Evolutionary conservation across 2,888 invertebrate genomes (phyloP).

Genomic region (Carabus problematicus): DNA sequence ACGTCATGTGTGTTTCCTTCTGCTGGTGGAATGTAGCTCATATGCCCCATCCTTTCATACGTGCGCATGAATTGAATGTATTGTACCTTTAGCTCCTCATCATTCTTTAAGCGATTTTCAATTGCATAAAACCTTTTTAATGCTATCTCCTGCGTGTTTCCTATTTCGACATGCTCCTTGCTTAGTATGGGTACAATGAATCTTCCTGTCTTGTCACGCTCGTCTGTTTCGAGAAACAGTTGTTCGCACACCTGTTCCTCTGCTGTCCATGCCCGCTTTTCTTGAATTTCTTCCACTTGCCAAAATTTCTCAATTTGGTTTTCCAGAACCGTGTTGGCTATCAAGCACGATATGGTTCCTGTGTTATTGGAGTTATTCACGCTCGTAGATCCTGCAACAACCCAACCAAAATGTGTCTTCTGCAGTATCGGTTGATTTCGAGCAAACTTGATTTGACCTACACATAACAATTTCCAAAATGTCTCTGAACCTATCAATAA

Average conservation of each 20-base stretch:
- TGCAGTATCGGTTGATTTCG: conserved; percentile 25
- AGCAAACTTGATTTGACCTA: conserved; percentile 28
- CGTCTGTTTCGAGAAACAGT: background rate
- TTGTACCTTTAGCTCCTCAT: background rate
- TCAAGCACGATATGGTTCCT: background rate
- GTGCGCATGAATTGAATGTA: background rate
- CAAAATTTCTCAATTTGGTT: background rate
- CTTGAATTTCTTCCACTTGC: conserved; percentile 6
- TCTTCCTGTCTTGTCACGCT: background rate
- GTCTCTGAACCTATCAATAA: conserved; percentile 44
- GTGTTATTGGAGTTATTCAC: background rate
- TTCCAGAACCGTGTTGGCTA: background rate
- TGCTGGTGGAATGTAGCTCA: background rate
- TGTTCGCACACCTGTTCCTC: conserved; percentile 1
- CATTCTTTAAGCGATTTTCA: background rate
- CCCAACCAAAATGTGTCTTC: conserved; percentile 45
- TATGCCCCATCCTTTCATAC: background rate
- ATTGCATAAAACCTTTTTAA: background rate
- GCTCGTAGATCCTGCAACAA: conserved; percentile 33
- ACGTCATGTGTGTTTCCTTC: conserved; percentile 12
- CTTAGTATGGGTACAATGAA: background rate
- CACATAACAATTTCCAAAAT: conserved; percentile 44
- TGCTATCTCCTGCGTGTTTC: background rate
- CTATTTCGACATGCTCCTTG: background rate
- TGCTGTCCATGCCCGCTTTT: background rate